Conservation (phyloP, 2,797 vertebrate genomes). For the Acipenser transmontanus region DNA sequence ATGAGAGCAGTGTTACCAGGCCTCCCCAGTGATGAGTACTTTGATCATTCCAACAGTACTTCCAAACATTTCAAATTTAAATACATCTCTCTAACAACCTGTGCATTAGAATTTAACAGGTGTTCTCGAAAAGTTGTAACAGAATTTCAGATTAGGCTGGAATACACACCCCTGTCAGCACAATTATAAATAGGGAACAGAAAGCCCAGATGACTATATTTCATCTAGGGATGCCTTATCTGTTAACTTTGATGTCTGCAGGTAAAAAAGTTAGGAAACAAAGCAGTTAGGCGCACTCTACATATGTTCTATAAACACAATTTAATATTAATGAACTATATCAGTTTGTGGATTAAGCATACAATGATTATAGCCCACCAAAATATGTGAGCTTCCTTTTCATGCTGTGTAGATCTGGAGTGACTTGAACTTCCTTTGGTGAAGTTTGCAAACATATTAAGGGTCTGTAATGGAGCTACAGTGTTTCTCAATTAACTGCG, state of each 20-base stretch:
- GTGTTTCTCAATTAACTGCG: slow-evolving; percentile 59
- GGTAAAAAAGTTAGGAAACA: slow-evolving; percentile 58
- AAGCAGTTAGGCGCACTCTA: slow-evolving; percentile 48
- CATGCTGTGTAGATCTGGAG: slow-evolving; percentile 16
- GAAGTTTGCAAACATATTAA: not conserved
- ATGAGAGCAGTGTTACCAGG: slow-evolving; percentile 43
- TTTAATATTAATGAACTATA: slow-evolving; percentile 51
- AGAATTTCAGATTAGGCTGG: slow-evolving; percentile 58
- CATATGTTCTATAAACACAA: slow-evolving; percentile 61
- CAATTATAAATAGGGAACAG: slow-evolving; percentile 57
- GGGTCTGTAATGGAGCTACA: slow-evolving; percentile 35
- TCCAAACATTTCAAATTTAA: slow-evolving; percentile 67
- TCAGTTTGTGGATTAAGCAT: slow-evolving; percentile 22
- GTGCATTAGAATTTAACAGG: slow-evolving; percentile 64
- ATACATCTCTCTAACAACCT: slow-evolving; percentile 58
- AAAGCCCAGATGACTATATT: slow-evolving; percentile 52
- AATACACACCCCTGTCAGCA: slow-evolving; percentile 51
- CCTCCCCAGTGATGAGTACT: slow-evolving; percentile 54
- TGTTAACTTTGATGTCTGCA: slow-evolving; percentile 63
- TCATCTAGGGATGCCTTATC: slow-evolving; percentile 55
- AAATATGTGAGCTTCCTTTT: slow-evolving; percentile 22
- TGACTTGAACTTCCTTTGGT: not conserved
- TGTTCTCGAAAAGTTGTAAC: slow-evolving; percentile 59
- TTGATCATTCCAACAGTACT: slow-evolving; percentile 54
- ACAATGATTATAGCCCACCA: slow-evolving; percentile 23